Percentiles rank a stretch among this genome's conserved stretches.
Evolutionary conservation across 2,113 vertebrate genomes (phyloP).

Genomic region (Baryphthengus martii): DNA sequence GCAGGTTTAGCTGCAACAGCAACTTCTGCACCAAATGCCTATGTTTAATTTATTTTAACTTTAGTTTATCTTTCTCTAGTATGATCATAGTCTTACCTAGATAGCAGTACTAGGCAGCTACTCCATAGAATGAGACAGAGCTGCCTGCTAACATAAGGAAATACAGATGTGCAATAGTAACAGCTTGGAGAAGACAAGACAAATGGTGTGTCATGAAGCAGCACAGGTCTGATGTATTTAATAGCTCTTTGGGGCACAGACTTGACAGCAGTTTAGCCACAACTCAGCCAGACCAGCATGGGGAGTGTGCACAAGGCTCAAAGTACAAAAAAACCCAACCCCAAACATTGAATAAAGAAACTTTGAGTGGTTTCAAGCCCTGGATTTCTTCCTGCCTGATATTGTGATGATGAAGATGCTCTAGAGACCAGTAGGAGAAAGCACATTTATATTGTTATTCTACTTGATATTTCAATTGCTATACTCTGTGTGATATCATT

Average conservation of each 20-base stretch:
- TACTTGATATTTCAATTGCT: not conserved
- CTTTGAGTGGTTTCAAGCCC: not conserved
- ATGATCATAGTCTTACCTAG: not conserved
- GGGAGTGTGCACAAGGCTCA: fast-evolving
- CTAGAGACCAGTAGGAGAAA: not conserved
- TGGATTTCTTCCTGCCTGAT: not conserved
- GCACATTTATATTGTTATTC: not conserved
- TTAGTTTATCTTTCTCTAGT: not conserved
- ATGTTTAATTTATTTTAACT: not conserved
- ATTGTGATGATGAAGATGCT: not conserved
- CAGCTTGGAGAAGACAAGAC: not conserved
- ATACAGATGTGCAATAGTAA: not conserved
- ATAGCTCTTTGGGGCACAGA: not conserved
- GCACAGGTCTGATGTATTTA: not conserved
- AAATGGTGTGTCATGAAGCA: not conserved
- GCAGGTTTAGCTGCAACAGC: not conserved
- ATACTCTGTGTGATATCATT: not conserved
- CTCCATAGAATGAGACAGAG: not conserved
- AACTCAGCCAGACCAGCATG: not conserved
- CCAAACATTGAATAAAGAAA: not conserved
- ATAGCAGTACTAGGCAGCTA: not conserved
- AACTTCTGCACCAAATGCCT: not conserved
- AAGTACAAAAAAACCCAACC: not conserved
- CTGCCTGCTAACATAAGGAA: not conserved
- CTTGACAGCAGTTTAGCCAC: not conserved